Percentiles rank a stretch among this genome's conserved stretches.
Evolutionary conservation across 2,888 invertebrate genomes (phyloP).

Genomic region (Alviniconcha strummeri): DNA sequence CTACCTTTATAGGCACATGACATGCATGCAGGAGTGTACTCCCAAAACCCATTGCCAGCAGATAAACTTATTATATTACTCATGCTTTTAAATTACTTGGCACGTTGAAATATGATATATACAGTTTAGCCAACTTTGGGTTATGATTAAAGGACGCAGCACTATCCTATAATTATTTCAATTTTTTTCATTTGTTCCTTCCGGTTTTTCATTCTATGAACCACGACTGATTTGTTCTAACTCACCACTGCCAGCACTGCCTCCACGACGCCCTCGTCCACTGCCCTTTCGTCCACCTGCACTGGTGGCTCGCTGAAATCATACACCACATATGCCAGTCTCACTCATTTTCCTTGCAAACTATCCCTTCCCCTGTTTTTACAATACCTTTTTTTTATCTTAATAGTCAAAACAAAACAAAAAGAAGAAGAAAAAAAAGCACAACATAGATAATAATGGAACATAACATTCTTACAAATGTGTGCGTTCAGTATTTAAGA

Average conservation of each 20-base stretch:
- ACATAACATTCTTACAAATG: neutral
- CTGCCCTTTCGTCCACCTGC: slow-evolving; percentile 66
- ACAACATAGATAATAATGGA: neutral
- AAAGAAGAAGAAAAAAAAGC: neutral
- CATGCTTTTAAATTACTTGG: too few species aligned
- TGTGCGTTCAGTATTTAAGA: too few species aligned
- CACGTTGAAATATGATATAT: neutral
- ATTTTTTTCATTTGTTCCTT: neutral
- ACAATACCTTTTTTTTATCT: neutral
- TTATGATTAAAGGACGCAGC: neutral
- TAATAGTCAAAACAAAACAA: neutral
- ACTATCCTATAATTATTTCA: neutral
- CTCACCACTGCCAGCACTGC: slow-evolving; percentile 63
- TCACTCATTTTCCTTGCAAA: neutral
- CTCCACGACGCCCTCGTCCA: slow-evolving; percentile 56
- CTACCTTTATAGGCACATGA: neutral
- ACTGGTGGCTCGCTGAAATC: slow-evolving; percentile 66
- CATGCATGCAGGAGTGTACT: neutral
- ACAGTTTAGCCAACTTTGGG: neutral
- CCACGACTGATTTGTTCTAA: neutral
- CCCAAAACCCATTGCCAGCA: neutral
- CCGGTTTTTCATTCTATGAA: neutral
- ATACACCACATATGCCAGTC: neutral
- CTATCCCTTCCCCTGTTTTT: neutral
- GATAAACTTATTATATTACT: too few species aligned